These are phyloP conservation scores for Squalus acanthias DNA, from an alignment of 2,797 vertebrate genomes.

Conservation along the genomic window DNA sequence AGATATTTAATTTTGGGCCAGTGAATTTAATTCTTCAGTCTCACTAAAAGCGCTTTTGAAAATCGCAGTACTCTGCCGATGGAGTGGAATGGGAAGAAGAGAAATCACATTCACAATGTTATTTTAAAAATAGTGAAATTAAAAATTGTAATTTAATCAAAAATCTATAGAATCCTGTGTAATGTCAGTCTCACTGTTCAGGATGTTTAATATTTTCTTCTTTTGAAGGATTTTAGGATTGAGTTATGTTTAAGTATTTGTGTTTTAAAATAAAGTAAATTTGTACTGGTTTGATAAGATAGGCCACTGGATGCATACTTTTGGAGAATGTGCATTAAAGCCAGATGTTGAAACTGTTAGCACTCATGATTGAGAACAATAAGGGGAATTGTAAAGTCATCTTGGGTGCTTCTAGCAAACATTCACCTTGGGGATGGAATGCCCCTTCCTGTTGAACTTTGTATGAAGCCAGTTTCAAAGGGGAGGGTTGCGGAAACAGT, in stretches of 20 bases:
- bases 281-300: neutral
- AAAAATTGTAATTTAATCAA: neutral
- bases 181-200: no score
- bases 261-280: neutral
- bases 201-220: neutral
- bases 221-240: neutral
- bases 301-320: neutral
- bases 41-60: neutral
- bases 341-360: neutral
- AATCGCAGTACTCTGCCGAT: neutral
- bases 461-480: neutral
- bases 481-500: neutral
- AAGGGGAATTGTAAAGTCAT: neutral
- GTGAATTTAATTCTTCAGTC: neutral
- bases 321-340: neutral
- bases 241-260: neutral
- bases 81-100: neutral
- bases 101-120: neutral
- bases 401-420: neutral
- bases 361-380: neutral
- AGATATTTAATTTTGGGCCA: neutral
- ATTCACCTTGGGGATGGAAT: neutral
- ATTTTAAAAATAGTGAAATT: neutral
- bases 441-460: neutral
- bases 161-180: neutral